Evolutionary conservation across 2,888 invertebrate species (phyloP).

Genomic region (Tetranychus truncatus): DNA sequence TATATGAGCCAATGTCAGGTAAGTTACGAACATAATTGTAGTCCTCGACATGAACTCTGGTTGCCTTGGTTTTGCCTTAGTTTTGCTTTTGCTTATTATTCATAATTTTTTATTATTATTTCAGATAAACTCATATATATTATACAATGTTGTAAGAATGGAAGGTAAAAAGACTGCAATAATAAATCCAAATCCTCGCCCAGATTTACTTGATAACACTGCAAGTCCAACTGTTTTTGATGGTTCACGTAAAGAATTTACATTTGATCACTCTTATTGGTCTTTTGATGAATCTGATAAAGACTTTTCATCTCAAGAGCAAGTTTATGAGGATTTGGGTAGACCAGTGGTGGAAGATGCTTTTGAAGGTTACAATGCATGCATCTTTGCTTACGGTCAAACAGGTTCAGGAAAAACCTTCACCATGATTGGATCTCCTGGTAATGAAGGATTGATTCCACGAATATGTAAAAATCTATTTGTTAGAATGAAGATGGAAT

Average conservation of each 20-base stretch:
- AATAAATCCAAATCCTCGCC: slow-evolving; percentile 44
- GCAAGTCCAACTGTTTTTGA: not conserved
- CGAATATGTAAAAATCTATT: slow-evolving; percentile 61
- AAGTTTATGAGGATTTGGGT: slow-evolving; percentile 39
- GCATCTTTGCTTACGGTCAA: slow-evolving; percentile 77
- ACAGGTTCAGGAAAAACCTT: slow-evolving; percentile 78
- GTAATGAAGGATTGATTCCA: slow-evolving; percentile 62
- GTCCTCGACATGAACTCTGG: not conserved
- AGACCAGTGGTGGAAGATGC: slow-evolving; percentile 60
- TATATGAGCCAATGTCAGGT: slow-evolving; percentile 71
- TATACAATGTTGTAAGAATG: slow-evolving; percentile 46
- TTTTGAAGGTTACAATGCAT: slow-evolving; percentile 68
- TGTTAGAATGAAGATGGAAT: slow-evolving; percentile 59
- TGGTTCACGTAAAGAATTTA: slow-evolving; percentile 53
- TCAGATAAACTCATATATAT: slow-evolving; percentile 61
- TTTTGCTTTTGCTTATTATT: not conserved
- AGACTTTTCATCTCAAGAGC: slow-evolving; percentile 60
- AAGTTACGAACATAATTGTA: not conserved
- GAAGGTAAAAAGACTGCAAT: slow-evolving; percentile 61
- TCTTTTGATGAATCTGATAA: slow-evolving; percentile 50
- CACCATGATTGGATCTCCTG: slow-evolving; percentile 68
- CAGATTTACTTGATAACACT: not conserved
- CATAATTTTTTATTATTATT: not conserved
- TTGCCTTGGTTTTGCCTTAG: not conserved
- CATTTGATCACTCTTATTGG: slow-evolving; percentile 76